These are phyloP conservation scores for Drosophila nannoptera DNA, from an alignment of 1,140 invertebrate species.

Conservation along the genomic window DNA sequence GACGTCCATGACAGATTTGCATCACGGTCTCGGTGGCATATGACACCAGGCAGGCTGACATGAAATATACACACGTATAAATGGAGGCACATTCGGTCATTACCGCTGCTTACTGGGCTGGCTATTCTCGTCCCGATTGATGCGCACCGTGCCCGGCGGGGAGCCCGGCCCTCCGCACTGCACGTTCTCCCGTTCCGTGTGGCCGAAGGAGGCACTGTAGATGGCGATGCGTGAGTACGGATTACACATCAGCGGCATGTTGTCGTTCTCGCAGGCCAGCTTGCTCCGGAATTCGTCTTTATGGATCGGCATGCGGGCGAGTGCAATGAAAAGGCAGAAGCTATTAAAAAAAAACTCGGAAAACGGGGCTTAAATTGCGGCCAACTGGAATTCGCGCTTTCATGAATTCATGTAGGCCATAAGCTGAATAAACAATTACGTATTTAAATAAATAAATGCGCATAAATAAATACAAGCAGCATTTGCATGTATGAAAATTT, in stretches of 20 bases:
- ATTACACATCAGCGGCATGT: slow-evolving; percentile 88
- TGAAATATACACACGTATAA: background rate
- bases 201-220: slow-evolving; percentile 92
- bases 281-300: slow-evolving; percentile 93
- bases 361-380: slow-evolving; percentile 33
- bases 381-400: slow-evolving; percentile 26
- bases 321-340: slow-evolving; percentile 17
- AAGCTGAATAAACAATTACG: background rate
- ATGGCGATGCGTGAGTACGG: slow-evolving; percentile 91
- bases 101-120: slow-evolving; percentile 50
- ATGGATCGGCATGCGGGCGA: background rate
- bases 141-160: slow-evolving; percentile 86
- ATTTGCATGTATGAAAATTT: background rate
- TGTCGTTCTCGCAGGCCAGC: slow-evolving; percentile 93
- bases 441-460: background rate
- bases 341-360: slow-evolving; percentile 17
- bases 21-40: slow-evolving; percentile 93
- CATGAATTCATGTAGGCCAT: background rate
- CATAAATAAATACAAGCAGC: background rate
- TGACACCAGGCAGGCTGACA: slow-evolving; percentile 89
- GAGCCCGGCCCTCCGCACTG: slow-evolving; percentile 82
- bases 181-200: slow-evolving; percentile 90
- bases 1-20: slow-evolving; percentile 91
- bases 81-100: background rate
- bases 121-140: slow-evolving; percentile 91